Base-by-base conservation (phyloP, 2,113 vertebrate genomes). In the Pipa parva region DNA sequence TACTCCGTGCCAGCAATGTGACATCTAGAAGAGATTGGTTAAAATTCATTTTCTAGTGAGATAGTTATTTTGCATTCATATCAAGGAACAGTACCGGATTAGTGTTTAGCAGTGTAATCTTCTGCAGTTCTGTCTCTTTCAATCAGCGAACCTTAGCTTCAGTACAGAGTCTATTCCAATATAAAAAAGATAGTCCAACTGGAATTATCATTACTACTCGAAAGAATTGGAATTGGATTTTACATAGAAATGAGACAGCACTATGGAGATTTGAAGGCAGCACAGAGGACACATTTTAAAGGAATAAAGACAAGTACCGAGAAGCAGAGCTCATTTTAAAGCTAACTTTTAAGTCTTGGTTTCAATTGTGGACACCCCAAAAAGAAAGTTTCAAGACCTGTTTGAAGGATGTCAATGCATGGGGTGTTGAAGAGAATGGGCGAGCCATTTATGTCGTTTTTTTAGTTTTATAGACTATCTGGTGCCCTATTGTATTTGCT, bases 141-240 rank as follows among this genome's bases (percentile, higher is more conserved):
- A 71, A 57, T 37, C 54, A 71, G 27, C 0, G n/a, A 76, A 61
- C 51, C 57, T 57, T 63, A 72, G 59, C 62, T 55, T 50, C 69
- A 21, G 65, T 57, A 57, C 42, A 26, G 31, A 74, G 59, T 61
- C 75, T 71, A 67, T 54, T 63, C 66, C 63, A 65, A 31, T 48
- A 68, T 21, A 37, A 0, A 5, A 63, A 65, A 77, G 51, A 61
- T 37, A 65, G 64, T 70, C 64, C 74, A 61, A 57, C 69, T 64
- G 64, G 67, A 77, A 75, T 75, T 63, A 63, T 56, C 52, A 31
- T 71, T 54, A 56, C 59, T 65, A 49, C 33, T 71, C 50, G 59
- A 68, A 78, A 76, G 57, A 61, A 62, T 59, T 63, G 73, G 65
- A 69, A 69, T 60, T 60, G 65, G 65, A 59, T 69, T 69, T 69